Evolutionary conservation across 2,888 invertebrate species (phyloP), one percentile per base, ranked within the genome.

Genomic region (Papilio gigon): DNA sequence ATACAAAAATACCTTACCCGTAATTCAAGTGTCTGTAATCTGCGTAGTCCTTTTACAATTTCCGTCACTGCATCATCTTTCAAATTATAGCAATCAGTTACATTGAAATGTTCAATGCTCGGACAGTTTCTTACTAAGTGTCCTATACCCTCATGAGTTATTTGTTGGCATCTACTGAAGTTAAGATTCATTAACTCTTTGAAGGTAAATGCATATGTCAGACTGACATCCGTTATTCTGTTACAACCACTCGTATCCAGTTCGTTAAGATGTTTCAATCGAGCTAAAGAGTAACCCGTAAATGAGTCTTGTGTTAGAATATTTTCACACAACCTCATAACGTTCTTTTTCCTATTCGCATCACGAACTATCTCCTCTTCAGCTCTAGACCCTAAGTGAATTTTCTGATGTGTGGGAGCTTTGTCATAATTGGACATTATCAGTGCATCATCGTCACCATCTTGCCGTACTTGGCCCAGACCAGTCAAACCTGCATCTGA

Each of bases 401-500:
- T 94, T 76, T 80, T 89, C 50, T 85, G 80, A 50, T 78, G 78
- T 30, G 77, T 60, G 2, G 77, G 79, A 37, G 75, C 74, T 65
- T 85, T 84, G 75, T 85, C 80, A 74, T 82, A 80, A 70, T 72
- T 81, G 1, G 87, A 84, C 84, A 86, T 86, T 44, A 86, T 85
- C 1, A 89, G 86, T 1, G 79, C 82, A 65, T 86, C 84, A 63
- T 84, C 81, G 58, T 84, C 82, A 27, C 80, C 78, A 44, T 79
- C 78, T 70, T 83, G 72, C 72, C 89, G 86, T 11, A 89, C 82
- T 78, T 90, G 92, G 6, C 93, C 92, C 93, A 95, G 94, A 30
- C 95, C 95, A 20, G 95, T 95, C 17, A 96, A 84, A 0, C 95
- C 96, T 35, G 93, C 93, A 85, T 96, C 96, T 11, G 95, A 94